Evolutionary conservation across 2,888 invertebrate species (phyloP).

Genomic region (Suillia variegata): DNA sequence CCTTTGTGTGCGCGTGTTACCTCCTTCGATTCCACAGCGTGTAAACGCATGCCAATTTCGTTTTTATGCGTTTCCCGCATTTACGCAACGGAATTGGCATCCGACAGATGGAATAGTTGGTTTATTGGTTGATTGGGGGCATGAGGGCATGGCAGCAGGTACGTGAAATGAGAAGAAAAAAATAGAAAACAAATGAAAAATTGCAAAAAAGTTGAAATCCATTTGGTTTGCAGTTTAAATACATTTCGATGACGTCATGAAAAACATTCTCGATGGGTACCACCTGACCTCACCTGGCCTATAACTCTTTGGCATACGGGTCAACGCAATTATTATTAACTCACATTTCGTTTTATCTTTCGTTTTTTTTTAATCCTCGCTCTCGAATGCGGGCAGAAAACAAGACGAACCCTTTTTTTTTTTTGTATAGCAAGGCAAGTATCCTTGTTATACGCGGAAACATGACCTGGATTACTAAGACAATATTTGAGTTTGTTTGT

Average conservation of each 20-base stretch:
- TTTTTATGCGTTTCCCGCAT: conserved; percentile 22
- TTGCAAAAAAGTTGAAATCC: conserved; percentile 2
- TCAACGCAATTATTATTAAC: conserved; percentile 4
- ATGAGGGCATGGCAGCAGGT: background rate
- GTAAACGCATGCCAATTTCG: conserved; percentile 20
- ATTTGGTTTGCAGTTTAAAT: conserved; percentile 16
- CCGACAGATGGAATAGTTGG: too few species aligned
- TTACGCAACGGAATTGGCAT: background rate
- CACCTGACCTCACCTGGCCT: background rate
- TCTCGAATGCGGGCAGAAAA: background rate
- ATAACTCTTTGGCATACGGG: background rate
- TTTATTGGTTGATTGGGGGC: background rate
- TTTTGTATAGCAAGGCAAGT: too few species aligned
- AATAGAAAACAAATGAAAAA: conserved; percentile 1
- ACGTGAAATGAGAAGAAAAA: conserved; percentile 1
- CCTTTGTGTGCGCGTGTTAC: conserved; percentile 95
- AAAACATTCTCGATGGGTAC: background rate
- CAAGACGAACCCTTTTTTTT: background rate
- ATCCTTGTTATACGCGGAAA: conserved; percentile 3
- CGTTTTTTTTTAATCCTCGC: too few species aligned
- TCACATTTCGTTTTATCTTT: background rate
- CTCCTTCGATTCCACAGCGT: conserved; percentile 67
- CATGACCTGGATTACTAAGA: conserved; percentile 21
- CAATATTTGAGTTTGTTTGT: too few species aligned
- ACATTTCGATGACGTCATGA: conserved; percentile 7